Conservation (phyloP, 2,113 vertebrate species). For the Riparia riparia region DNA sequence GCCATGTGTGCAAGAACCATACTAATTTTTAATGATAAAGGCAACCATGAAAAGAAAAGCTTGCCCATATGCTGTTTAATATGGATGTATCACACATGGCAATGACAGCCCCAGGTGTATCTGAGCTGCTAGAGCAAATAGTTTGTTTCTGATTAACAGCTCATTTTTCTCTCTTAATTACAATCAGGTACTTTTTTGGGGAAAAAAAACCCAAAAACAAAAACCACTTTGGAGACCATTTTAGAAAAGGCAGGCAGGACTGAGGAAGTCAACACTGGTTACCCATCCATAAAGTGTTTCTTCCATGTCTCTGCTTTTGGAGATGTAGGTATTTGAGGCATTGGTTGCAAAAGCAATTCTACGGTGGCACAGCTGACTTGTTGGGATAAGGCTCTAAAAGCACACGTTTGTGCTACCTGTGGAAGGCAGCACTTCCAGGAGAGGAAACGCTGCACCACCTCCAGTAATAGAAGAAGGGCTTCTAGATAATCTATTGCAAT, state of each 20-base stretch:
- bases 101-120: conserved; percentile 37
- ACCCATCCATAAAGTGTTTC: neutral
- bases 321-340: neutral
- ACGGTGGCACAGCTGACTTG: neutral
- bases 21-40: neutral
- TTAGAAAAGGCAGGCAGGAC: neutral
- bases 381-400: neutral
- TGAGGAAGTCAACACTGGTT: neutral
- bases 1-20: neutral
- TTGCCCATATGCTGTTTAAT: conserved; percentile 32
- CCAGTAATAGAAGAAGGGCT: neutral
- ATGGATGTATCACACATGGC: neutral
- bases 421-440: neutral
- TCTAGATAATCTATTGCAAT: neutral
- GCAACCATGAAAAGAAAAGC: neutral
- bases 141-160: conserved; percentile 35
- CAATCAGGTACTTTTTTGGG: neutral
- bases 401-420: neutral
- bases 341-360: neutral
- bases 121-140: conserved; percentile 12
- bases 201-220: neutral
- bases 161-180: conserved; percentile 45
- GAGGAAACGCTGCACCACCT: neutral
- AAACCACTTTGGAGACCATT: neutral
- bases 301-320: neutral